Base-by-base conservation (phyloP, 1,140 invertebrate genomes). In the Pachypsylla venusta region DNA sequence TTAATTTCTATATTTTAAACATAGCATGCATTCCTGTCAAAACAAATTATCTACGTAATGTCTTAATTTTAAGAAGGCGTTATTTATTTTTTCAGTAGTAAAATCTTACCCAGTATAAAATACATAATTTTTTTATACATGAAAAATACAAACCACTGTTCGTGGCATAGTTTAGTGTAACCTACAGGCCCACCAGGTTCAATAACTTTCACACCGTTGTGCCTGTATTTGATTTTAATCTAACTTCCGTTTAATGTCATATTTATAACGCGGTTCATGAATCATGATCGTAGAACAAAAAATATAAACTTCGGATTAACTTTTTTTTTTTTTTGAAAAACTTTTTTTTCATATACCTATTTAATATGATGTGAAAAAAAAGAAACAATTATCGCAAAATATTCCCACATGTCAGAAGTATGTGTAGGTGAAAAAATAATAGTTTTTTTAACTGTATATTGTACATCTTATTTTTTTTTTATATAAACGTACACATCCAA, bases 241-340 rank as follows among this genome's bases (percentile, higher is more conserved):
- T 48, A n/a, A 48, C 42, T 48, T 48, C 42, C 42, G 42, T 48
- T 48, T 48, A 48, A 48, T 48, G 42, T 48, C 42, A 48, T 48
- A 48, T 48, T 48, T 48, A 48, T 22, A 19, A 22, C 42, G 42
- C 7, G 42, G n/a, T 35, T 35, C 42, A 48, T 48, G 42, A 48
- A 48, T 48, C 42, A 48, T 48, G 42, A n/a, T 22, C 42, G 22
- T 48, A 48, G 42, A 48, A 48, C 22, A 48, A 35, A 10, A 22
- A 48, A 48, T 19, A 48, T 19, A 48, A 48, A 48, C 16, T n/a
- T 48, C 22, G 42, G n/a, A 48, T 48, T 48, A 48, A 48, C 42
- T 48, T 48, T 19, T 48, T 5, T 48, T 48, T 19, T 48, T 48
- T 48, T 10, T 10, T 7, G 22, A 35, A 48, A 48, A 48, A 48